phyloP scores from a whole-genome alignment of 2,113 vertebrate genomes.

The Daboia siamensis region DNA sequence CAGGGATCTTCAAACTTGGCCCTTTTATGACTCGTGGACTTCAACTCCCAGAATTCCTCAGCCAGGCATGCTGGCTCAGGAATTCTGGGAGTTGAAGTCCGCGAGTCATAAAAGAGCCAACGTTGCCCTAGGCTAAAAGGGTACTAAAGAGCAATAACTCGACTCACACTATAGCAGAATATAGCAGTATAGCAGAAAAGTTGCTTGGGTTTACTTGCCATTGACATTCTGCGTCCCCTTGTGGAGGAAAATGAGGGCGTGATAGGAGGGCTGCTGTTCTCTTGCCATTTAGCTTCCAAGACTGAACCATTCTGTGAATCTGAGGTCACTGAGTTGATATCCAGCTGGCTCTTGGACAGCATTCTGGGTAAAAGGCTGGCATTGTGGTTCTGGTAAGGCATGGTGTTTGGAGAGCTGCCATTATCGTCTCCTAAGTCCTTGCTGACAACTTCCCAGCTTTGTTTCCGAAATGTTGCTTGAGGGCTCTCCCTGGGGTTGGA shows the following conservation, averaged over 20 bases:
- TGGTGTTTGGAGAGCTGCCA: constrained; percentile 75
- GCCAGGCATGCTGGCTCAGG: too few relatives aligned
- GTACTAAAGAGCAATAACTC: constrained; percentile 16
- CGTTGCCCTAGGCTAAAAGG: background rate
- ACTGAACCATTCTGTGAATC: constrained; percentile 67
- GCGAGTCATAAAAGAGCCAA: too few relatives aligned
- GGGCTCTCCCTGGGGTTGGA: constrained; percentile 68
- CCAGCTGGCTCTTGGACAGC: constrained; percentile 73
- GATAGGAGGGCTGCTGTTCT: constrained; percentile 69
- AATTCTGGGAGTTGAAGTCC: too few relatives aligned
- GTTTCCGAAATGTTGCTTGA: constrained; percentile 58
- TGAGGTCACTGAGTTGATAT: constrained; percentile 69
- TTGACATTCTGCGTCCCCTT: constrained; percentile 81
- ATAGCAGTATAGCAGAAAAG: constrained; percentile 36
- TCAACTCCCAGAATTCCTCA: too few relatives aligned
- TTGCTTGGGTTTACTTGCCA: constrained; percentile 79
- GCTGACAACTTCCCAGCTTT: constrained; percentile 69
- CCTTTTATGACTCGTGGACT: too few relatives aligned
- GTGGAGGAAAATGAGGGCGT: constrained; percentile 68
- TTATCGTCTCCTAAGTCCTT: constrained; percentile 74
- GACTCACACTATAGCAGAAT: constrained; percentile 38
- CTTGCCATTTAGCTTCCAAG: constrained; percentile 59
- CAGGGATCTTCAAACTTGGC: too few relatives aligned
- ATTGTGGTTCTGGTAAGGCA: constrained; percentile 71
- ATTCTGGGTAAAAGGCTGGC: constrained; percentile 82